These are phyloP conservation scores for Steinernema carpocapsae DNA, from an alignment of 2,888 invertebrate genomes.

Conservation along the genomic window DNA sequence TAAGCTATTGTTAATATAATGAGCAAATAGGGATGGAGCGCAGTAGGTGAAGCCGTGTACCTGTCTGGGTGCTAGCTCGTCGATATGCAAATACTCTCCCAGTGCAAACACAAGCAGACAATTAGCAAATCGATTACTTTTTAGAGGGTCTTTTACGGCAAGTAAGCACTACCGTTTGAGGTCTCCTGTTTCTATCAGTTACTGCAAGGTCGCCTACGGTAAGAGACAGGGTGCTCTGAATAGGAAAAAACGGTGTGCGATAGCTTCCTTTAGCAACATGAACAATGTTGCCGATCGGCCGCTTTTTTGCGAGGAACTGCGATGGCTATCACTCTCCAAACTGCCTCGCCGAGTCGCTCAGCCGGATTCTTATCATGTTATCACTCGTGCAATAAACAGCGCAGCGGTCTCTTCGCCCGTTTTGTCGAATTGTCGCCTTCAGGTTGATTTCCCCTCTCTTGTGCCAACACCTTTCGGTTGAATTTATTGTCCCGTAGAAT, in stretches of 20 bases:
- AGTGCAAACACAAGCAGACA: neutral
- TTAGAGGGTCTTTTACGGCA: too few species aligned
- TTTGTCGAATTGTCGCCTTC: slow-evolving; percentile 1
- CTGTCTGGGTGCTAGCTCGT: neutral
- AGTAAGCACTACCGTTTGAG: too few species aligned
- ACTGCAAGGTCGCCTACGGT: too few species aligned
- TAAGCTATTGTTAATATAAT: neutral
- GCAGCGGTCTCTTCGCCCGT: slow-evolving; percentile 6
- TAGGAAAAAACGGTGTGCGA: slow-evolving; percentile 17
- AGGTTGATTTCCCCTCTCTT: slow-evolving; percentile 1
- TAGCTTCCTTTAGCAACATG: slow-evolving; percentile 17
- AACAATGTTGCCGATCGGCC: slow-evolving; percentile 14
- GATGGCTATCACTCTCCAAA: neutral
- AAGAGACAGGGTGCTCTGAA: too few species aligned
- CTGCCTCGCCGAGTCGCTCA: neutral
- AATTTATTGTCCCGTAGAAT: neutral
- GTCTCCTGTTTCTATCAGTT: too few species aligned
- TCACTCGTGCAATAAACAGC: slow-evolving; percentile 33
- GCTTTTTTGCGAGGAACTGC: neutral
- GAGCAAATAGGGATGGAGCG: neutral
- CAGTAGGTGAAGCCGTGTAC: neutral
- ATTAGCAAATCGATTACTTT: slow-evolving; percentile 13
- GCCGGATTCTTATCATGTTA: slow-evolving; percentile 27
- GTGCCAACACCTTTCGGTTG: slow-evolving; percentile 8
- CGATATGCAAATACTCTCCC: neutral